Percentiles rank a stretch among this genome's conserved stretches.
These are phyloP conservation scores for Hapalemur alaotrensis DNA, from an alignment of 2,797 vertebrate species.

Conservation along the genomic window DNA sequence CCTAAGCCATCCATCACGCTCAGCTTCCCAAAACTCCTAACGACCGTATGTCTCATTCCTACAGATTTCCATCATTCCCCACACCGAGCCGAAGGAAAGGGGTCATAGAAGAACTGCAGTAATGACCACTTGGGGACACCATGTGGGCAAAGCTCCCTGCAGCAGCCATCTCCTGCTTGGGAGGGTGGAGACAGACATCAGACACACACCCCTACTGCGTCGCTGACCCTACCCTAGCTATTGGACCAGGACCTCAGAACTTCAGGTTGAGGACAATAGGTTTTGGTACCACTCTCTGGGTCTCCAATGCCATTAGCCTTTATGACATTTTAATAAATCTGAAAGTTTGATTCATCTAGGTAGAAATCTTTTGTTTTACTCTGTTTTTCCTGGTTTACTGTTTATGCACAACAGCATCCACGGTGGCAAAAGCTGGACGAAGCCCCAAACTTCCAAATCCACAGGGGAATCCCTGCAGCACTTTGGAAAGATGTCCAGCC, in stretches of 20 bases:
- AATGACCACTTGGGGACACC: not conserved
- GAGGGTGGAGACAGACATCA: too few relatives aligned
- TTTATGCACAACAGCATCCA: rapidly evolving
- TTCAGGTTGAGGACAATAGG: too few relatives aligned
- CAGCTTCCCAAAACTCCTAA: not conserved
- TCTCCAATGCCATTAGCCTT: not conserved
- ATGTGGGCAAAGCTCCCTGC: too few relatives aligned
- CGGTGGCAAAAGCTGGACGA: not conserved
- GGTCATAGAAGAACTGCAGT: not conserved
- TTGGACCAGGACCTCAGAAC: not conserved
- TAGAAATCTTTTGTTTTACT: too few relatives aligned
- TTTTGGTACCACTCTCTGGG: not conserved
- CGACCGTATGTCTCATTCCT: rapidly evolving
- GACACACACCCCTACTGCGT: rapidly evolving
- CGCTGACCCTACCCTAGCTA: not conserved
- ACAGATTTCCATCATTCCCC: not conserved
- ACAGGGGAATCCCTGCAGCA: not conserved
- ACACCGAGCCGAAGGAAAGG: not conserved
- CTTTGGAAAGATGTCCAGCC: not conserved
- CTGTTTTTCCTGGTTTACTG: not conserved
- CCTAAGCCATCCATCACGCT: not conserved
- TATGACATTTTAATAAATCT: not conserved
- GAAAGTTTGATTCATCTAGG: not conserved
- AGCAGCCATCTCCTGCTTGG: not conserved
- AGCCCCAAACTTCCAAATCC: not conserved